Percentiles rank a stretch among this genome's conserved stretches.
Evolutionary conservation across 1,140 invertebrate genomes (phyloP).

Genomic region (Drosophila oshimai): DNA sequence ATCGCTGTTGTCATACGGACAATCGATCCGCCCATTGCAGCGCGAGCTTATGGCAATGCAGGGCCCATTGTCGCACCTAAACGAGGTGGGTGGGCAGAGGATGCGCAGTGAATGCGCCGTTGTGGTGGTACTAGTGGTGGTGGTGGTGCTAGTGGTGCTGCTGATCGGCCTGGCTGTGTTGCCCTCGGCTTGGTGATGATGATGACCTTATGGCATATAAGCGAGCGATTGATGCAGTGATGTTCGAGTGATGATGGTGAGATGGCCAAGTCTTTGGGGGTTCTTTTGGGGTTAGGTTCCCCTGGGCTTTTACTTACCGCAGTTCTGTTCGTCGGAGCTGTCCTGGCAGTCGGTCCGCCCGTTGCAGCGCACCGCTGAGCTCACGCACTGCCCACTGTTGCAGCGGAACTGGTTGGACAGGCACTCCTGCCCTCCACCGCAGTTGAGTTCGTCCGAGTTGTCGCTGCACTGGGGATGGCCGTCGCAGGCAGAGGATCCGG

Average conservation of each 20-base stretch:
- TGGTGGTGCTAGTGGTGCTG: background rate
- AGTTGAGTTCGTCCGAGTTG: conserved; percentile 88
- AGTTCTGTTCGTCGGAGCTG: conserved; percentile 88
- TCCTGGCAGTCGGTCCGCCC: conserved; percentile 87
- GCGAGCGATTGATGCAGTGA: background rate
- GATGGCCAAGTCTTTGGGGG: background rate
- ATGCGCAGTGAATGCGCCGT: conserved; percentile 36
- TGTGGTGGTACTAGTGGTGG: conserved; percentile 1
- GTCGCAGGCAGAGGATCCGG: conserved; percentile 87
- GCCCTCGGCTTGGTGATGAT: background rate
- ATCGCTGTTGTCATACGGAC: conserved; percentile 87
- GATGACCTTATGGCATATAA: conserved; percentile 49
- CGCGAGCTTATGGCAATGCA: conserved; percentile 85
- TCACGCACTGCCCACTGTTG: conserved; percentile 84
- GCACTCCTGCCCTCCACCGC: conserved; percentile 79
- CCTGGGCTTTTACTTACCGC: conserved; percentile 83
- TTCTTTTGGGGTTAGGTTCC: background rate
- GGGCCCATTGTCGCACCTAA: conserved; percentile 87
- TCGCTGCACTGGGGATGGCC: conserved; percentile 88
- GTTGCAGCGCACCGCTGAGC: conserved; percentile 85
- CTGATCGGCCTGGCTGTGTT: conserved; percentile 1
- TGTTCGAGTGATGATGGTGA: background rate
- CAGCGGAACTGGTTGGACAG: conserved; percentile 84
- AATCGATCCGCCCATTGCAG: conserved; percentile 87
- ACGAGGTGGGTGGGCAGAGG: conserved; percentile 80